Evolutionary conservation across 2,113 vertebrate genomes (phyloP).

Genomic region (Ptychochromis oligacanthus): DNA sequence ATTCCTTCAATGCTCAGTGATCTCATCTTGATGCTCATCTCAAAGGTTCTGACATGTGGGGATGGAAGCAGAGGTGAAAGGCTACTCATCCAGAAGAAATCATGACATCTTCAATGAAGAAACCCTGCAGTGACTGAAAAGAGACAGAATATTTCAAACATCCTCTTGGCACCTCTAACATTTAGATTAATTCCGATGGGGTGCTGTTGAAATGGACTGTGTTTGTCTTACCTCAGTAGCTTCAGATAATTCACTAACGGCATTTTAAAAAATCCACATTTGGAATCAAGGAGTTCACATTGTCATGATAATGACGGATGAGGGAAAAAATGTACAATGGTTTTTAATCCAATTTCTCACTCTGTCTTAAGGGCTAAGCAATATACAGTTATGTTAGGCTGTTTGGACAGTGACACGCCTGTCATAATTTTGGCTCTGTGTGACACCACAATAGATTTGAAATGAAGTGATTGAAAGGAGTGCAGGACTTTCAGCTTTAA

Average conservation of each 20-base stretch:
- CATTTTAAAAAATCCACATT: background rate
- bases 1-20: slow-evolving; percentile 39
- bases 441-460: too few species aligned
- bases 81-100: slow-evolving; percentile 41
- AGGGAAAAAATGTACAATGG: too few species aligned
- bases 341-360: background rate
- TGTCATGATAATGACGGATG: too few species aligned
- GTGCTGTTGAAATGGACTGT: background rate
- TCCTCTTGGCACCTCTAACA: slow-evolving; percentile 11
- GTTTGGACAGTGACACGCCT: too few species aligned
- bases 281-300: background rate
- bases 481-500: too few species aligned
- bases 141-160: slow-evolving; percentile 1
- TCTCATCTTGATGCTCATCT: slow-evolving; percentile 31
- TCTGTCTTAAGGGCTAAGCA: background rate
- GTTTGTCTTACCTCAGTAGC: background rate
- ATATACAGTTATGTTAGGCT: too few species aligned
- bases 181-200: background rate
- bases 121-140: slow-evolving; percentile 5
- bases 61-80: slow-evolving; percentile 15
- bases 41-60: slow-evolving; percentile 35
- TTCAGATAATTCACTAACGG: background rate
- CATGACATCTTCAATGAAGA: slow-evolving; percentile 38
- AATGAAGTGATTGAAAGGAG: too few species aligned
- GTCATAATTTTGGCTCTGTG: too few species aligned